A percentile compares a stretch with the other conserved stretches of the same genome.
Evolutionary conservation across 53 echinoderm and acorn worm genomes (phyloP).

Genomic region (Echinarachnius parma): DNA sequence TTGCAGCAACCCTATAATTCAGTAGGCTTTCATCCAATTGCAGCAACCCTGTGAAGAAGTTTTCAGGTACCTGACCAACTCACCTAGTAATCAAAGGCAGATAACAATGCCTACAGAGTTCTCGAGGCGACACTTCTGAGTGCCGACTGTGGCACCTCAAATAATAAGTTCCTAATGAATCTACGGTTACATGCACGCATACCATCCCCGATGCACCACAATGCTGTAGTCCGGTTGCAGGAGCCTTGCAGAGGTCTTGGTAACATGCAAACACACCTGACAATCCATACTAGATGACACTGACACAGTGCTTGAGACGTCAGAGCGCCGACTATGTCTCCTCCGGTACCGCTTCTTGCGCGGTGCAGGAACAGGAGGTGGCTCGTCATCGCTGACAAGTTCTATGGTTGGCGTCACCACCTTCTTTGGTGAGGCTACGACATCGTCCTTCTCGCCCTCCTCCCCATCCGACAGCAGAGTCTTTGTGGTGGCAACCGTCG

Average conservation of each 20-base stretch:
- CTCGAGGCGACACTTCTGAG: too few relatives aligned
- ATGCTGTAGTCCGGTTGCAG: too few relatives aligned
- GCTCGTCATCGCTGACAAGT: conserved; percentile 14
- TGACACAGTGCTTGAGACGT: not conserved
- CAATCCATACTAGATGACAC: not conserved
- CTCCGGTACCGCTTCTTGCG: conserved; percentile 27
- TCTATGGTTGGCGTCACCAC: not conserved
- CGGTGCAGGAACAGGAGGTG: conserved; percentile 22
- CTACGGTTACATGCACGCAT: conserved; percentile 28
- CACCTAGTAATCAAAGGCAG: too few relatives aligned
- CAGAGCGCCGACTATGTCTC: conserved; percentile 27
- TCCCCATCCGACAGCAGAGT: conserved; percentile 23
- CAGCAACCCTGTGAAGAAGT: too few relatives aligned
- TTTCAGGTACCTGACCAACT: too few relatives aligned
- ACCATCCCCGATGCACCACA: conserved; percentile 14
- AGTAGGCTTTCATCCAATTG: too few relatives aligned
- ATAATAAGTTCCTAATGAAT: too few relatives aligned
- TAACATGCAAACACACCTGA: conserved; percentile 36
- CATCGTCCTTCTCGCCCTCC: conserved; percentile 2
- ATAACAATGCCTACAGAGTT: too few relatives aligned
- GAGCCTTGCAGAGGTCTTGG: too few relatives aligned
- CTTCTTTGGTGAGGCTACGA: not conserved
- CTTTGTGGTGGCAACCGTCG: too few relatives aligned
- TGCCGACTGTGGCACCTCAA: too few relatives aligned
- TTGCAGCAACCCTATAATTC: too few relatives aligned